Base-by-base conservation (phyloP, 2,888 invertebrate species). In the Scaptomyza flava region DNA sequence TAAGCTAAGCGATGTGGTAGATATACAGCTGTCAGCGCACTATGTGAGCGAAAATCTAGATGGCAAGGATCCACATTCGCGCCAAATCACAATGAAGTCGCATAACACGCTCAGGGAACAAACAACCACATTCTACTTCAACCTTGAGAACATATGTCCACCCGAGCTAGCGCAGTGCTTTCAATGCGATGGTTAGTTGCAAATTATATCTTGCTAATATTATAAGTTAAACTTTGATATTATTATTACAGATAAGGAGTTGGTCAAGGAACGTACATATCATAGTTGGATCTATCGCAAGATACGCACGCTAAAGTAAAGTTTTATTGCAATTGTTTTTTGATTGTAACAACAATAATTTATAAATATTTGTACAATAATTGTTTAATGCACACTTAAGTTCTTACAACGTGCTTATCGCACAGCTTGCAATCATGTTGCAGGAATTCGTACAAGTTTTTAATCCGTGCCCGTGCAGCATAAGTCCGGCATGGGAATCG, bases 141-240 rank as follows among this genome's bases (percentile, higher is more conserved):
- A 83, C 57, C 76, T 89, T 63, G 91, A 92, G 33, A 91, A 91
- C 61, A 87, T 92, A 56, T 91, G 89, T 56, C 92, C 92, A 3
- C 81, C 90, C 0, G 82, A 87, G 30, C 63, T 90, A 67, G 79
- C 89, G 12, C 76, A 89, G 47, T 81, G 83, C 59, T 89, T 88
- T 71, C 81, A 88, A 61, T 71, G 64, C 8, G 90, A 90, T 64
- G 91, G 91, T 91, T 46, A 60, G 81, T 51, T 14, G 6, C 3
- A 20, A 8, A 27, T 60, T 45, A 11, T 12, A 14, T 17, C 8
- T 9, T 34, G 20, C 6, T 9, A 2, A 34, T 20, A 17, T 27
- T 12, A 8, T 8, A 4, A 8, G 7, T 0, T 17, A 17, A 9
- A 6, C 45, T 12, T 17, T 43, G 6, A 6, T 30, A 6, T 53